These are phyloP conservation scores for Fragum sueziense DNA, from an alignment of 2,888 invertebrate genomes.

Conservation along the genomic window DNA sequence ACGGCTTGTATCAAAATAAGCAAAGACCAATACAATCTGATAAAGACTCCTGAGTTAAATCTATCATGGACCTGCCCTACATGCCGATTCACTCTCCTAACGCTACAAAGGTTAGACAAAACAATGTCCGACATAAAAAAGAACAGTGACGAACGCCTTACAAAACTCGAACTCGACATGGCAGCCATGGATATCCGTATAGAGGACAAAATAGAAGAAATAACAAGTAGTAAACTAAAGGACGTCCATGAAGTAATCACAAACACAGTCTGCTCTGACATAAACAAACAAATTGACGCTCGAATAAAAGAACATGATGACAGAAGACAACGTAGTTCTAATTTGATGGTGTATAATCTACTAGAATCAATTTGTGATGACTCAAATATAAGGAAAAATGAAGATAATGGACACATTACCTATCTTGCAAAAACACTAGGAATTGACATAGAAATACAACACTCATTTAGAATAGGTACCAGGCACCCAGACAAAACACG, in stretches of 20 bases:
- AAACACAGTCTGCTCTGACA: not conserved
- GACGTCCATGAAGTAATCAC: not conserved
- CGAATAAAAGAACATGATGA: not conserved
- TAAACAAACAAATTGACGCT: not conserved
- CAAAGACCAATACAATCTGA: not conserved
- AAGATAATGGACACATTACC: not conserved
- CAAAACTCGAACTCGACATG: not conserved
- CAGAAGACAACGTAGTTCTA: not conserved
- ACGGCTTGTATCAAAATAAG: not conserved
- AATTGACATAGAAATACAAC: not conserved
- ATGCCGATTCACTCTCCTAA: not conserved
- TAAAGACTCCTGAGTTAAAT: not conserved
- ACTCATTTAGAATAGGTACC: not conserved
- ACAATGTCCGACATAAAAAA: not conserved
- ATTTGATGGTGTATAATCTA: not conserved
- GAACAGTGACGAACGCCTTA: not conserved
- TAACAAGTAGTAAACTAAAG: not conserved
- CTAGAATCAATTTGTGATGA: no score
- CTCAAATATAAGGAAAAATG: not conserved
- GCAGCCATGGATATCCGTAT: not conserved
- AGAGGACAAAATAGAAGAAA: not conserved
- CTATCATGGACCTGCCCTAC: not conserved
- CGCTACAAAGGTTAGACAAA: not conserved
- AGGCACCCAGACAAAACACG: not conserved
- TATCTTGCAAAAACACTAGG: not conserved